Percentiles rank a stretch among this genome's conserved stretches.
Conservation (phyloP, 2,113 vertebrate genomes). For the Phrynocephalus versicolor region DNA sequence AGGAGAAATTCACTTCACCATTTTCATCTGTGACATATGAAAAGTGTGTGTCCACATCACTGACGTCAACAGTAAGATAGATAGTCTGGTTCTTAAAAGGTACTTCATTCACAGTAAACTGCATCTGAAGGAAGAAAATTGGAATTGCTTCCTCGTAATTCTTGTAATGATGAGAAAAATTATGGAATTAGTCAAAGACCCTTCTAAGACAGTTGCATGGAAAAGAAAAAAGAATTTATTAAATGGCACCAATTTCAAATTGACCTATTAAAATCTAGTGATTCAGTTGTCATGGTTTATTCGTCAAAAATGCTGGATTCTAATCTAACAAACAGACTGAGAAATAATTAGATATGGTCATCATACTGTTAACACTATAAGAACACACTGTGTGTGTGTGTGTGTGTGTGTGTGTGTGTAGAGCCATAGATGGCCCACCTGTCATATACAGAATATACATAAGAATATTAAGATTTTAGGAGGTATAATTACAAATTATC, state of each 20-base stretch:
- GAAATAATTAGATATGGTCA: too few species aligned
- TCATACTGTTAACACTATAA: too few species aligned
- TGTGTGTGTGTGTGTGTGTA: too few species aligned
- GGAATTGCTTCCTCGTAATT: neutral
- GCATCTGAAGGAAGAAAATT: constrained; percentile 38
- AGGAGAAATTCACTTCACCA: constrained; percentile 54
- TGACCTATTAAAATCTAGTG: neutral
- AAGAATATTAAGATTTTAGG: too few species aligned
- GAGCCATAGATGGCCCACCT: too few species aligned
- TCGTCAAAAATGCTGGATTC: neutral
- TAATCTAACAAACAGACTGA: too few species aligned
- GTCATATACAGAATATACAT: too few species aligned
- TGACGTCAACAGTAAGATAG: constrained; percentile 40
- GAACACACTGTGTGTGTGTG: too few species aligned
- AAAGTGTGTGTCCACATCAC: constrained; percentile 40
- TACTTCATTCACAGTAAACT: accelerated
- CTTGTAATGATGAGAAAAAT: neutral
- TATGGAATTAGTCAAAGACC: neutral
- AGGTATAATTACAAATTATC: too few species aligned
- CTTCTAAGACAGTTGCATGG: neutral
- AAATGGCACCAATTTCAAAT: neutral
- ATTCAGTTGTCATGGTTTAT: neutral
- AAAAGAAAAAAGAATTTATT: neutral
- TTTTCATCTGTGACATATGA: constrained; percentile 54
- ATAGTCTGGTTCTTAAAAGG: constrained; percentile 46